Evolutionary conservation across 2,888 invertebrate genomes (phyloP), one percentile per base, ranked within the genome.

Genomic region (Caenorhabditis afra): DNA sequence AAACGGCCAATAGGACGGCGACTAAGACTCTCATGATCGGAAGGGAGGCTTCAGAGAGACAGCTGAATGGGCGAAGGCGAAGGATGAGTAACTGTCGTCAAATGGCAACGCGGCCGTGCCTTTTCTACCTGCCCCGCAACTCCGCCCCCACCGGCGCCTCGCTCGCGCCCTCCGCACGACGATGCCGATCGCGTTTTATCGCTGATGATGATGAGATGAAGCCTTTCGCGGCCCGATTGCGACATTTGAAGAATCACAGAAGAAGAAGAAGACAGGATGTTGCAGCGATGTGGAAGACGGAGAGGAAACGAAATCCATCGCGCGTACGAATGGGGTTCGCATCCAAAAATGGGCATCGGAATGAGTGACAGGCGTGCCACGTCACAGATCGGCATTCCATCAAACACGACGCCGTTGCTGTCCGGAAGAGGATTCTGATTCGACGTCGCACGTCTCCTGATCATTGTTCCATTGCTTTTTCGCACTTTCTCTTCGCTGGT

Each of bases 91-190:
- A 67, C 67, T 67, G 75, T 67, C 75, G 66, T 64, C 64, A 44
- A 57, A 67, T 67, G 75, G 68, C 68, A 62, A 61, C 61, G 53
- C 39, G 39, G 7, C 29, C 61, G 50, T 22, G 64, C 70, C 77
- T 77, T 77, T 77, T 77, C 77, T 77, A 77, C 77, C 77, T 77
- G 67, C 64, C 61, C 18, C 52, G 23, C 50, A 50, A 39, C 70
- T 57, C 68, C 77, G 68, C 77, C 77, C 68, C 22, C 39, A 44
- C 39, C 39, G 16, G 50, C 14, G 44, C 20, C 50, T 20, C 50
- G 49, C 29, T 20, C 52, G 58, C 44, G 50, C 50, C 35, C 39
- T 57, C 44, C 22, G 45, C 29, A 47, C 35, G 66, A 52, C 41
- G 55, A 37, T 50, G 50, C 44, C 39, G 53, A 55, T 44, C 35